Base-by-base conservation (phyloP, 2,113 vertebrate species). In the Thunnus thynnus region DNA sequence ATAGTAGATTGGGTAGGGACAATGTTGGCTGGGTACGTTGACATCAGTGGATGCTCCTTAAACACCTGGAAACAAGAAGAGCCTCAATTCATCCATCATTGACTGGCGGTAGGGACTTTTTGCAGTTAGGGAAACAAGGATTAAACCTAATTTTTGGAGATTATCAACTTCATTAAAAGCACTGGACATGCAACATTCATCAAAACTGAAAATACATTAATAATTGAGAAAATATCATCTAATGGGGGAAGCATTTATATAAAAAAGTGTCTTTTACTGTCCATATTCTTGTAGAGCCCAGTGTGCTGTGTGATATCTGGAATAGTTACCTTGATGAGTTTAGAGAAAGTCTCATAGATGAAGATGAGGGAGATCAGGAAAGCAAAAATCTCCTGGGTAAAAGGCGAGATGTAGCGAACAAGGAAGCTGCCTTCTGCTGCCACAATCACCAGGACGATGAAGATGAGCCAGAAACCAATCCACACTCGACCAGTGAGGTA, bases 311-410 rank as follows among this genome's bases (percentile, higher is more conserved):
- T 2, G 12, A 25, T 20, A 13, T 66, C 22, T 36, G 14, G 5
- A 4, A 10, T 52, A 13, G 32, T 56, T 72, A 99, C 98, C 97
- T 99, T 96, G 85, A 97, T 93, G 72, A 99, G 95, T 80, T 99
- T 99, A 47, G 98, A 96, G 94, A 99, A 98, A 18, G 98, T 99
- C 94, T 99, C 98, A 0, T 96, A 98, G 93, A 99, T 99, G 95
- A 99, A 99, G 92, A 99, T 99, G 85, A 99, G 96, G 5, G 98
- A 99, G 87, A 99, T 99, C 70, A 99, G 97, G 87, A 99, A 99
- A 76, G 98, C 98, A 5, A 99, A 99, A 82, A 99, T 99, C 94
- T 99, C 98, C 94, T 99, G 98, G 58, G 98, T 99, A 86, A 99
- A 99, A 0, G 97, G 98, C 0, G 98, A 97, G 94, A 99, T 99